Percentiles rank a stretch among this genome's conserved stretches.
phyloP scores from a whole-genome alignment of 92 coral and sea anemone species.

The Plumapathes pennacea region DNA sequence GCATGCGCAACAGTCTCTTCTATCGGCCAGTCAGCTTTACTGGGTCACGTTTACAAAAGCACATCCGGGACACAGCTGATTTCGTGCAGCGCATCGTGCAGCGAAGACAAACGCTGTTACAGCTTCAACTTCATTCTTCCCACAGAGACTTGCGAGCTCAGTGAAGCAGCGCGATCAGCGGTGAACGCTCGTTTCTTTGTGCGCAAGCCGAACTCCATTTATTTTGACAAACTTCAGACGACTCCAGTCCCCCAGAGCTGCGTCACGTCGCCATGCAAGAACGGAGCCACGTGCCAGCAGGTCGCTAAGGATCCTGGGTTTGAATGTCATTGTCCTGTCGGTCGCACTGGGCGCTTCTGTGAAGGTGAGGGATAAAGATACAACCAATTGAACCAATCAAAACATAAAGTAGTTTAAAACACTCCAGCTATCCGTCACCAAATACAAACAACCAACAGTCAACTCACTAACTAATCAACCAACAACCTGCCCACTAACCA shows the following conservation, averaged over 20 bases:
- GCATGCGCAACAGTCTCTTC: not conserved
- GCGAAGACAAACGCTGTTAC: slow-evolving; percentile 9
- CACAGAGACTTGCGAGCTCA: slow-evolving; percentile 8
- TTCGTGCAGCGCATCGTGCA: slow-evolving; percentile 8
- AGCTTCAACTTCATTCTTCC: slow-evolving; percentile 12
- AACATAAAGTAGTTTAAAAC: too few species aligned
- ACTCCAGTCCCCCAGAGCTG: slow-evolving; percentile 3
- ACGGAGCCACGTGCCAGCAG: slow-evolving; percentile 4
- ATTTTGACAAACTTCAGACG: slow-evolving; percentile 1
- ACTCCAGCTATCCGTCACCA: too few species aligned
- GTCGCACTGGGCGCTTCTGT: slow-evolving; percentile 2
- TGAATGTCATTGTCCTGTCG: slow-evolving; percentile 5
- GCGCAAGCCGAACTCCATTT: not conserved
- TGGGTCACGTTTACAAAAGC: not conserved
- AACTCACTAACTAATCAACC: too few species aligned
- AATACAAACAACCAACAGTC: too few species aligned
- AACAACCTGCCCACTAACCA: too few species aligned
- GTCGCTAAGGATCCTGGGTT: slow-evolving; percentile 2
- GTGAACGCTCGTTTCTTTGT: not conserved
- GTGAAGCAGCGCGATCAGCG: slow-evolving; percentile 2
- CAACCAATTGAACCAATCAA: too few species aligned
- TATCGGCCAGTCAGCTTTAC: not conserved
- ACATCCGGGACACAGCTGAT: slow-evolving; percentile 5
- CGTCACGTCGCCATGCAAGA: slow-evolving; percentile 1
- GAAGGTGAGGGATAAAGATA: slow-evolving; percentile 6